Percentiles rank a stretch among this genome's conserved stretches.
Conservation (phyloP, 2,797 vertebrate species). For the Luscinia luscinia region DNA sequence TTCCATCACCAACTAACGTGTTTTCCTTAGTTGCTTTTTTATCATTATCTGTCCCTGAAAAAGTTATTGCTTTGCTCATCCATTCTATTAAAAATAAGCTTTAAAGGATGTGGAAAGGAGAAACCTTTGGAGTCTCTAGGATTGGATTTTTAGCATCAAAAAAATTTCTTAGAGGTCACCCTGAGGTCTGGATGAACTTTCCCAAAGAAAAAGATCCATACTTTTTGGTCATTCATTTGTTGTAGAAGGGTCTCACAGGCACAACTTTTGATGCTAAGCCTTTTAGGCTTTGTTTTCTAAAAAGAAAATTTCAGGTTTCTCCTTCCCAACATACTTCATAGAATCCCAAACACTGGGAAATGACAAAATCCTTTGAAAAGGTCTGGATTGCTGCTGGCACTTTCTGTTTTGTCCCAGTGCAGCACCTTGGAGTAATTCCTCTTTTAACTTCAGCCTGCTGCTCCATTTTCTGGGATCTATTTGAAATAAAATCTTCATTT, state of each 20-base stretch:
- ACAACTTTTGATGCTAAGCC: background rate
- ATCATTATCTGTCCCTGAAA: background rate
- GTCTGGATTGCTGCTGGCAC: background rate
- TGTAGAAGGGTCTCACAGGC: background rate
- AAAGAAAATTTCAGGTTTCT: background rate
- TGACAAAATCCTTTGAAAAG: background rate
- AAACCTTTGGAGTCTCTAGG: background rate
- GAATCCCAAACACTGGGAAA: background rate
- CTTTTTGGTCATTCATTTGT: background rate
- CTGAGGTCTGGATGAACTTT: background rate
- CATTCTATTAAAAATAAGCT: background rate
- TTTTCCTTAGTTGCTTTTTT: background rate
- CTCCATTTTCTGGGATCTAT: background rate
- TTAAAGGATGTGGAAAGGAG: background rate
- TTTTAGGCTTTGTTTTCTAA: background rate
- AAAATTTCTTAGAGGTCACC: background rate
- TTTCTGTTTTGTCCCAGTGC: background rate
- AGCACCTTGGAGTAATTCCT: background rate
- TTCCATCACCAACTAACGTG: background rate
- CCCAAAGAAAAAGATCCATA: rapidly evolving
- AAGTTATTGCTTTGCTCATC: background rate
- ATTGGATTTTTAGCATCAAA: background rate
- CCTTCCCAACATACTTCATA: background rate
- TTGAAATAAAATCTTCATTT: background rate
- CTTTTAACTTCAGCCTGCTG: background rate